Conservation (phyloP, 2,113 vertebrate genomes). For the Archocentrus centrarchus region DNA sequence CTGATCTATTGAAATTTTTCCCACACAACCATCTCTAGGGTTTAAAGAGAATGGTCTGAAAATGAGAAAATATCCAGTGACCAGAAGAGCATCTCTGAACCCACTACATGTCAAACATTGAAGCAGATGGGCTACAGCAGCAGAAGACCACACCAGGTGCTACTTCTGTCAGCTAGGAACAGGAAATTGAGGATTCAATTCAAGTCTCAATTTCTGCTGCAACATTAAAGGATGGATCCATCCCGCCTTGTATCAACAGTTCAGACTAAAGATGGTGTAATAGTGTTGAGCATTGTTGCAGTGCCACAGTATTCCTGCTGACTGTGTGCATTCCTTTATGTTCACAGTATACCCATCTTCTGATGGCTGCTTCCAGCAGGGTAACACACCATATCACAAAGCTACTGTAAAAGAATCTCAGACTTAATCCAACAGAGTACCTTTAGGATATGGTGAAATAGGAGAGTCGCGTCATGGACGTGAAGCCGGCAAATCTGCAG, state of each 20-base stretch:
- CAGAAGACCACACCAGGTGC: background rate
- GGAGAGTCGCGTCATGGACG: background rate
- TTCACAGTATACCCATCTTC: background rate
- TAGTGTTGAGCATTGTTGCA: background rate
- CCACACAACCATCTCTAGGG: background rate
- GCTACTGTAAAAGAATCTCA: background rate
- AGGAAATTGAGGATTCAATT: background rate
- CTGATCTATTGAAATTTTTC: background rate
- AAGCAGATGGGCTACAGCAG: background rate
- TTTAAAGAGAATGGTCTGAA: background rate
- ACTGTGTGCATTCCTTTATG: background rate
- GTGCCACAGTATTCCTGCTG: background rate
- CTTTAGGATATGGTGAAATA: background rate
- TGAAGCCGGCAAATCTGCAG: background rate
- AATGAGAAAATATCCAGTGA: background rate
- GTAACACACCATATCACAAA: background rate
- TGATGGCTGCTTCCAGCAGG: background rate
- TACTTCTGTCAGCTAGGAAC: background rate
- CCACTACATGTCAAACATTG: background rate
- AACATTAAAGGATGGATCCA: background rate
- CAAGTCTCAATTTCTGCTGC: background rate
- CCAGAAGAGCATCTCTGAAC: background rate
- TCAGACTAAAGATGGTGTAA: background rate
- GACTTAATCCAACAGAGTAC: background rate
- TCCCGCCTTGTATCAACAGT: background rate